Conservation (phyloP, 2,113 vertebrate genomes). For the Alouatta palliata region DNA sequence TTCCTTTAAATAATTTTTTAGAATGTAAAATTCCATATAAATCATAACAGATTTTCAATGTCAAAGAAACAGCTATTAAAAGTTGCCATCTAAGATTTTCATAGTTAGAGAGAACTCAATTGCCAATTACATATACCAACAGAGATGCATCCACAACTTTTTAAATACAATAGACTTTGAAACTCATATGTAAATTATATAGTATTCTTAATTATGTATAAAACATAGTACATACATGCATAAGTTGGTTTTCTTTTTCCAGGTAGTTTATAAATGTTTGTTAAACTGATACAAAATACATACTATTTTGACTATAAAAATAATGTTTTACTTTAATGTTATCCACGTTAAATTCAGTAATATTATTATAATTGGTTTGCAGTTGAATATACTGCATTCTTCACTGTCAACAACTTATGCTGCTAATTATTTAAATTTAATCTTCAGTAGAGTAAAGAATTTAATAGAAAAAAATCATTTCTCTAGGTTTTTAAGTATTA, state of each 20-base stretch:
- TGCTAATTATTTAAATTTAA: constrained; percentile 47
- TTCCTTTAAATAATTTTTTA: not conserved
- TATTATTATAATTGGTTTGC: not conserved
- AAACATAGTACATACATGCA: not conserved
- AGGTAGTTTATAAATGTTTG: not conserved
- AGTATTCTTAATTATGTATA: not conserved
- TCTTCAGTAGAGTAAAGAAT: not conserved
- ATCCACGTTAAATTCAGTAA: constrained; percentile 8
- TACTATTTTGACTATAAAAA: not conserved
- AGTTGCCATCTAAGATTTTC: not conserved
- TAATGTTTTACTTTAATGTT: not conserved
- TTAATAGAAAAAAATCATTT: not conserved
- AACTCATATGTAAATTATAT: not conserved
- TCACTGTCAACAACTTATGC: not conserved
- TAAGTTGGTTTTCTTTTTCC: not conserved
- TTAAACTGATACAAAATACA: constrained; percentile 7
- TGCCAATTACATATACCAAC: not conserved
- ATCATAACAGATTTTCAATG: not conserved
- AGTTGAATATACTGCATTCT: not conserved
- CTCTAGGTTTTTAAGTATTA: not conserved
- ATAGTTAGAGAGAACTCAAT: not conserved
- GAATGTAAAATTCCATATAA: not conserved
- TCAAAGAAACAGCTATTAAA: not conserved
- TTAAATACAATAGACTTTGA: not conserved
- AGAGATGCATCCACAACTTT: not conserved